These are phyloP conservation scores for Cyprichromis sp. DNA, from an alignment of 2,113 vertebrate species.

Conservation along the genomic window DNA sequence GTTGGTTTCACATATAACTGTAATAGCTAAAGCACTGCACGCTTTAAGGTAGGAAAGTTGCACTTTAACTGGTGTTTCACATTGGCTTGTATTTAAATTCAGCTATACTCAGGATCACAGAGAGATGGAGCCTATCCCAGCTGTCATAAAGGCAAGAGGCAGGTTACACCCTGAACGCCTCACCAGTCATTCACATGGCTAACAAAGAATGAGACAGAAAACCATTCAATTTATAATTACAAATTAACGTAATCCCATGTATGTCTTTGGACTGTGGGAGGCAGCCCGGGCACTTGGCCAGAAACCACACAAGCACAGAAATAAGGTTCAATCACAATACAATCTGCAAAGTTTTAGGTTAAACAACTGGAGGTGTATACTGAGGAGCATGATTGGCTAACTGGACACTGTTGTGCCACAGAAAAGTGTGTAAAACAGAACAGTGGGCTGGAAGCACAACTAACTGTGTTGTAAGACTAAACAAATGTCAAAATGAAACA, in stretches of 20 bases:
- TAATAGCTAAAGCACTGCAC: background rate
- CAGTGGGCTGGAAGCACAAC: background rate
- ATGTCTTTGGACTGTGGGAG: background rate
- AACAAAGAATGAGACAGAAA: background rate
- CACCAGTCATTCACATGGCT: background rate
- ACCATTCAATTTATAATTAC: background rate
- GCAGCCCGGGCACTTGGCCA: background rate
- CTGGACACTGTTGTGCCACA: background rate
- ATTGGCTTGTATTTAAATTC: background rate
- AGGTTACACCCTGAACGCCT: background rate
- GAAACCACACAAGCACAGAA: background rate
- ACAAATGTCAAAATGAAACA: background rate
- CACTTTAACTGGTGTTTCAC: background rate
- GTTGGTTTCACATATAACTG: too few relatives aligned
- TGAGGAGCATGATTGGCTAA: background rate
- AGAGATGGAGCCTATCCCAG: background rate
- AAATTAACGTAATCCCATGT: background rate
- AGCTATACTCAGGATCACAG: background rate
- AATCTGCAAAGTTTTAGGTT: background rate
- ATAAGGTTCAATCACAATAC: background rate
- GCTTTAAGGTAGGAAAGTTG: background rate
- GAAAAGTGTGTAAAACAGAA: background rate
- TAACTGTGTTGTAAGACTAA: background rate
- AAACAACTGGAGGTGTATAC: background rate
- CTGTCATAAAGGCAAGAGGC: background rate